Conservation (phyloP, 2,797 vertebrate species). For the Eupleurogrammus muticus region DNA sequence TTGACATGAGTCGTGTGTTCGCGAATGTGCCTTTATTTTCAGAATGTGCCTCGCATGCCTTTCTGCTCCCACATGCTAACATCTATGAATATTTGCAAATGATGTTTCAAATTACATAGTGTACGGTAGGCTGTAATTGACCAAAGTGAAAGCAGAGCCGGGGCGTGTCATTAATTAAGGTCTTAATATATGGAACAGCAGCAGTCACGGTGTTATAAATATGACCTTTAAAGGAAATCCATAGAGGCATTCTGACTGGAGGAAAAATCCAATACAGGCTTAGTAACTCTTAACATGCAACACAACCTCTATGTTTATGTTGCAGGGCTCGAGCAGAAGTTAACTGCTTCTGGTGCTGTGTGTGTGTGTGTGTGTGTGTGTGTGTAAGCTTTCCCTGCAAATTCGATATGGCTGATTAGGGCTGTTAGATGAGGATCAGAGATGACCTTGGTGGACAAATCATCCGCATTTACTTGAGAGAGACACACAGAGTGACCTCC, state of each 20-base stretch:
- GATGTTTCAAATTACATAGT: background rate
- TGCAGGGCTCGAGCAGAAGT: background rate
- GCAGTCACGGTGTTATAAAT: constrained; percentile 28
- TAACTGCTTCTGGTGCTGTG: background rate
- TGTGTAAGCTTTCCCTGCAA: constrained; percentile 26
- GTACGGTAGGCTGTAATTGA: background rate
- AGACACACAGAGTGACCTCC: background rate
- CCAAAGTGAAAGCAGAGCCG: background rate
- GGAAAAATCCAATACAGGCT: constrained; percentile 33
- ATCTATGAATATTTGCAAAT: constrained; percentile 14
- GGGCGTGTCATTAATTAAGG: background rate
- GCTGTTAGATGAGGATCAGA: constrained; percentile 41
- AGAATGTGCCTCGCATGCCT: background rate
- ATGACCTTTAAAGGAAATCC: constrained; percentile 52
- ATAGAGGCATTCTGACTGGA: constrained; percentile 32
- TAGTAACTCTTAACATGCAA: constrained; percentile 15
- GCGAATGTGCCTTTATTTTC: too few species aligned
- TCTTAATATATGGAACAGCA: background rate
- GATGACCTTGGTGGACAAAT: constrained; percentile 52
- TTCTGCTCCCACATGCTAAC: background rate
- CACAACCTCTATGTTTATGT: constrained; percentile 1
- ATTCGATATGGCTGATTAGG: constrained; percentile 43
- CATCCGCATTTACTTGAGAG: constrained; percentile 9
- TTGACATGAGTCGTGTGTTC: too few species aligned
- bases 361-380: constrained; percentile 20